phyloP scores from a whole-genome alignment of 2,888 invertebrate genomes.

The Andricus quercusramuli region DNA sequence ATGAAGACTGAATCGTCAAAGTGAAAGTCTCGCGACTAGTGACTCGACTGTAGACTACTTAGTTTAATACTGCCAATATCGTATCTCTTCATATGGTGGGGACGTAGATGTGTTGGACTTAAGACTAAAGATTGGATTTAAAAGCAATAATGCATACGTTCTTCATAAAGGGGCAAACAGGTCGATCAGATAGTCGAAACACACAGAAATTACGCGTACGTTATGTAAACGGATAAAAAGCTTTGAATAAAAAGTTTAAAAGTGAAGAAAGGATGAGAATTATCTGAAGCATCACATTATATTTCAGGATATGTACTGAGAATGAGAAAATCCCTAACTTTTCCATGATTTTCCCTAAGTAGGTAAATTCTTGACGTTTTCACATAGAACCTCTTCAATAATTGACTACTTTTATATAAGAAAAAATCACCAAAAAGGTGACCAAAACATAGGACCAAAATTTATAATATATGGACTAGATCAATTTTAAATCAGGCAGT shows the following conservation, averaged over 20 bases:
- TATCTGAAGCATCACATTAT: neutral
- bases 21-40: neutral
- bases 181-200: neutral
- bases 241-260: neutral
- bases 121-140: constrained; percentile 4
- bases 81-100: neutral
- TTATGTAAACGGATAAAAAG: neutral
- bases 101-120: neutral
- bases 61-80: neutral
- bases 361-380: too few species aligned
- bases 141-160: neutral
- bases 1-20: neutral
- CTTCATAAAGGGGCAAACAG: neutral
- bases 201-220: neutral
- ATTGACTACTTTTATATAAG: too few species aligned
- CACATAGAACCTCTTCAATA: too few species aligned
- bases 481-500: too few species aligned
- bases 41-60: neutral
- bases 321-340: neutral
- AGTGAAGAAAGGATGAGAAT: neutral
- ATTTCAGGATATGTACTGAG: neutral
- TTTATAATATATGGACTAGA: too few species aligned
- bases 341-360: neutral
- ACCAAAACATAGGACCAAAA: too few species aligned
- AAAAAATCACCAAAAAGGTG: too few species aligned